Evolutionary conservation across 2,113 vertebrate species (phyloP), one percentile per base, ranked within the genome.

Genomic region (Ceyx margarethae): DNA sequence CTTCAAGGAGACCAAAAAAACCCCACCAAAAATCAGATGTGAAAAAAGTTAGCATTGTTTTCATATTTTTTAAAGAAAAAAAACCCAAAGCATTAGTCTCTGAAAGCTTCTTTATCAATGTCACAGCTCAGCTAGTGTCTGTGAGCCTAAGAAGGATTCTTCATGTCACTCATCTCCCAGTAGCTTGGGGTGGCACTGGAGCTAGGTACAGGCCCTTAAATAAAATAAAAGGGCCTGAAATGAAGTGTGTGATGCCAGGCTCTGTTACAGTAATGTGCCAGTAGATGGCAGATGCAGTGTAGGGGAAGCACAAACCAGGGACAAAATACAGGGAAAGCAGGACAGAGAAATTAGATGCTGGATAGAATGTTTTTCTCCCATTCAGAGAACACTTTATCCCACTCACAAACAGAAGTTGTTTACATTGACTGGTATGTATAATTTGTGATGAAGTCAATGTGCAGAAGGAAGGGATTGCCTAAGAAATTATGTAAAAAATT

Each of bases 201-300:
- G n/a, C 5, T 29, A 26, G 28, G 33, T 50, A 28, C 33, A 53
- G 35, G 10, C 6, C 7, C 22, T 31, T 37, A 18, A 13, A 16
- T 29, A 20, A 18, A 13, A 16, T 29, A 20, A 43, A 68, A 51
- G 21, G 10, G 8, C 20, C 54, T 88, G 46, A 71, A 71, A 29
- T 29, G 12, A n/a, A 42, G 15, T 51, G 48, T 57, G 26, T n/a
- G 57, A 10, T 51, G 69, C 46, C 33, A 66, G 53, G 15, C 18
- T 53, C 35, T 71, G 64, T 82, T 77, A 57, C 72, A 62, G 29
- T 48, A 18, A 40, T 11, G 48, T 84, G 29, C 83, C 76, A 82
- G 91, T 73, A 90, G 90, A 64, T 88, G 84, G 69, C 81, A 89
- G 74, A 53, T 90, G 74, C 62, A 45, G 62, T 73, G 71, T 81